A percentile compares a stretch with the other conserved stretches of the same genome.
Evolutionary conservation across 2,797 vertebrate genomes (phyloP).

Genomic region (Mus minutoides): DNA sequence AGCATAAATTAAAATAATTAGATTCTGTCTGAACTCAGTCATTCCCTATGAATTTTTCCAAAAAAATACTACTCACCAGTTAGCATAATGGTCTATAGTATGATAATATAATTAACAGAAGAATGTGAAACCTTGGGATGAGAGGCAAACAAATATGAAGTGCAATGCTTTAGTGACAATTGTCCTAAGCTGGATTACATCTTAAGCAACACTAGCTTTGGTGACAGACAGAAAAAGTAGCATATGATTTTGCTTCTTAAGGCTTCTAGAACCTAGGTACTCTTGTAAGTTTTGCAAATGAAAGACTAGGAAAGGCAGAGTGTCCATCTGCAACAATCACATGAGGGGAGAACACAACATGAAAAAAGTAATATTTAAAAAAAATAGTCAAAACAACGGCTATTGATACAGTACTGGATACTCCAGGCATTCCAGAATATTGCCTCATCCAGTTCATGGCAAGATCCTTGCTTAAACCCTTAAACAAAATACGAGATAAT

Average conservation of each 20-base stretch:
- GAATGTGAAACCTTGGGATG: neutral
- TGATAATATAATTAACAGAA: slow-evolving; percentile 23
- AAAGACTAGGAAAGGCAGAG: neutral
- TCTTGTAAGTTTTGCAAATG: neutral
- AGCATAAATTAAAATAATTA: neutral
- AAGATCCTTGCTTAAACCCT: neutral
- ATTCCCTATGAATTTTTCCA: neutral
- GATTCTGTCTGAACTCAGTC: neutral
- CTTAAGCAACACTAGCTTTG: neutral
- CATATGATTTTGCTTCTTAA: neutral
- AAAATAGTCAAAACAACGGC: neutral
- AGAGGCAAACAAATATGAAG: neutral
- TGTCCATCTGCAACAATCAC: neutral
- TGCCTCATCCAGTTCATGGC: neutral
- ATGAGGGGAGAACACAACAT: too few relatives aligned
- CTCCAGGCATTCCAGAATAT: neutral
- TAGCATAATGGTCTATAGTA: neutral
- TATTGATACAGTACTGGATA: neutral
- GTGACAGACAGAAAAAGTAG: neutral
- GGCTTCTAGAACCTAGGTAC: neutral
- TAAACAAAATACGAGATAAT: neutral
- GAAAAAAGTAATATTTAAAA: neutral
- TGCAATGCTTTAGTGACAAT: neutral
- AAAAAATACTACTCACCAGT: slow-evolving; percentile 31
- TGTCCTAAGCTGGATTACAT: neutral